Percentiles rank a stretch among this genome's conserved stretches.
Conservation (phyloP, 92 coral and sea anemone species). For the Zoanthus sociatus region DNA sequence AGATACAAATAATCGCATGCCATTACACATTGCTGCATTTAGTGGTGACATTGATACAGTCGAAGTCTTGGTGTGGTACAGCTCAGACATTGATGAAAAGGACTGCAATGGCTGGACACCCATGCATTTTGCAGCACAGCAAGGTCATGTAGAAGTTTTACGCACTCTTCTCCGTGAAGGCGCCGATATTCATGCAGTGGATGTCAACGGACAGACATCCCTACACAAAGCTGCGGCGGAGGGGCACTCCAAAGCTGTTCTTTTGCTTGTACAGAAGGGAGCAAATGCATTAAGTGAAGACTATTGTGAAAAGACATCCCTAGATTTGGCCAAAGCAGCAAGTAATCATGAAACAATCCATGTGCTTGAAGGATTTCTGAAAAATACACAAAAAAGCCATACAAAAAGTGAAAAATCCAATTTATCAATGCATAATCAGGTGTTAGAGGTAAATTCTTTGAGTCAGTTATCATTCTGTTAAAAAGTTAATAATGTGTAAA, state of each 20-base stretch:
- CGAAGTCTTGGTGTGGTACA: constrained; percentile 32
- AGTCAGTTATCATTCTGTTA: background rate
- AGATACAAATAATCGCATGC: constrained; percentile 11
- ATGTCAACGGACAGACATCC: constrained; percentile 26
- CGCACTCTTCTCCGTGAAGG: constrained; percentile 37
- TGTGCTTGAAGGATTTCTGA: constrained; percentile 15
- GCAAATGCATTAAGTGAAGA: constrained; percentile 29
- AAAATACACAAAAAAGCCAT: background rate
- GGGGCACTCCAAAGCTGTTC: constrained; percentile 15
- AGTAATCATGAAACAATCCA: background rate
- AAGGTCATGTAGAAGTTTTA: constrained; percentile 31
- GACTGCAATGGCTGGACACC: constrained; percentile 36
- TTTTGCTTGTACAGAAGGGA: constrained; percentile 35
- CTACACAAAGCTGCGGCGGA: constrained; percentile 26
- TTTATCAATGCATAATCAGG: background rate
- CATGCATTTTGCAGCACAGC: constrained; percentile 22
- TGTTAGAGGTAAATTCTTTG: background rate
- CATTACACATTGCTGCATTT: constrained; percentile 28
- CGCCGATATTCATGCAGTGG: constrained; percentile 34
- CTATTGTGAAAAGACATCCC: constrained; percentile 12
- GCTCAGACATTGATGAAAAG: constrained; percentile 26
- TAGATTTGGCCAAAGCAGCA: background rate
- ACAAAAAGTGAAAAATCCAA: background rate
- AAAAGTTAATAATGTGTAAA: background rate
- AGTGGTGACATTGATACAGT: constrained; percentile 42